Base-by-base conservation (phyloP, 2,888 invertebrate species). In the Metalampra italica region DNA sequence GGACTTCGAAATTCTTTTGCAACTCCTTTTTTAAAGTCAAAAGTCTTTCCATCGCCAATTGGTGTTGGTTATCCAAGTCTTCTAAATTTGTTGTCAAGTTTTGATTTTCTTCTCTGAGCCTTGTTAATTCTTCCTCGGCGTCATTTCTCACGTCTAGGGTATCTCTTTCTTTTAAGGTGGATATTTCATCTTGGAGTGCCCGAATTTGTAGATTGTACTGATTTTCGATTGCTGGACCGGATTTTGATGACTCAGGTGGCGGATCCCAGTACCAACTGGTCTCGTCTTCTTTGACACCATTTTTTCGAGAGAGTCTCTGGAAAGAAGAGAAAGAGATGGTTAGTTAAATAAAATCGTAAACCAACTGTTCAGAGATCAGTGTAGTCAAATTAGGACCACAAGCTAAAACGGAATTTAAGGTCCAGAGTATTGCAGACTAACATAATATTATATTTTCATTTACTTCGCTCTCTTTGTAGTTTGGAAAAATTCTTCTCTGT, bases 61-160 rank as follows among this genome's bases (percentile, higher is more conserved):
- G 92, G 68, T 95, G 94, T 74, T 95, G 94, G 43, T 77, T 90
- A 66, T 96, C 95, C 58, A 96, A 77, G 67, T 94, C 94, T 60
- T 94, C 94, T 47, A 96, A 79, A 60, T 90, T 92, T 5, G 74
- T 70, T 13, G 91, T 87, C 14, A 93, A 81, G 53, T 90, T 90
- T 56, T 81, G 84, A 55, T 92, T 92, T 66, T 93, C 92, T 63
- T 90, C 89, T 61, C 88, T 82, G 0, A 93, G 75, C 38, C 89
- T 82, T 1, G 69, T 66, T 12, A 92, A 66, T 70, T 91, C 91
- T 42, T 84, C 86, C 29, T 83, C 74, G 1, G 53, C 49, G 36
- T 73, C 71, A 15, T 67, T 61, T 56, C 66, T 69, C n/a, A 72
- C 29, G 49, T 78, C 77, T 43, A 68, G 51, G 0, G 63, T 67